Percentiles rank a stretch among this genome's conserved stretches.
Conservation (phyloP, 64 coral and sea anemone genomes). For the Porites australiensis region DNA sequence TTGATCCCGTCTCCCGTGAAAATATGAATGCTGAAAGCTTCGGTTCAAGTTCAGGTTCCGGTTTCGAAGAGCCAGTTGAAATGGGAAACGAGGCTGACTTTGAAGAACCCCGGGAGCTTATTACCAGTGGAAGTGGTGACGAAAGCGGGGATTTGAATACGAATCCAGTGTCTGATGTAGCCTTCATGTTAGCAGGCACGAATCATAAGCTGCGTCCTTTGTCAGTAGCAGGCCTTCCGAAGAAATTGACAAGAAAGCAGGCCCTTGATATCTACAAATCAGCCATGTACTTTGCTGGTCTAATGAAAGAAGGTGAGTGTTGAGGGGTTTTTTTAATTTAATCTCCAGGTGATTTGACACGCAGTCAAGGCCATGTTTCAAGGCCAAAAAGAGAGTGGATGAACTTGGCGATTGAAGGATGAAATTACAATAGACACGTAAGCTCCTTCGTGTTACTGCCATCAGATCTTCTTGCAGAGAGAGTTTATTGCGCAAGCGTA, state of each 20-base stretch:
- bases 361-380: too few species aligned
- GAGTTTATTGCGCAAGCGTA: too few species aligned
- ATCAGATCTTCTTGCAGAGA: too few species aligned
- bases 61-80: not conserved
- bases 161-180: constrained; percentile 2
- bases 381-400: too few species aligned
- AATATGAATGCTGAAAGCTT: not conserved
- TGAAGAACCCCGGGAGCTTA: not conserved
- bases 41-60: constrained; percentile 8
- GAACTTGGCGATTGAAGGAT: too few species aligned
- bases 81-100: not conserved
- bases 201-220: constrained; percentile 17
- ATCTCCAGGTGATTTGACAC: too few species aligned
- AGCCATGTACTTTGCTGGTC: constrained; percentile 48
- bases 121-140: constrained; percentile 6
- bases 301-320: constrained; percentile 20
- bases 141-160: not conserved
- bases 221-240: constrained; percentile 11
- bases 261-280: constrained; percentile 54
- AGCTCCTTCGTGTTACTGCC: too few species aligned
- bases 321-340: too few species aligned
- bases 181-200: constrained; percentile 51
- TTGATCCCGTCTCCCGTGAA: not conserved
- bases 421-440: too few species aligned
- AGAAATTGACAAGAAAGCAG: constrained; percentile 36